These are phyloP conservation scores for Pseudanteris insignis DNA, from an alignment of 2,888 invertebrate genomes.

Conservation along the genomic window DNA sequence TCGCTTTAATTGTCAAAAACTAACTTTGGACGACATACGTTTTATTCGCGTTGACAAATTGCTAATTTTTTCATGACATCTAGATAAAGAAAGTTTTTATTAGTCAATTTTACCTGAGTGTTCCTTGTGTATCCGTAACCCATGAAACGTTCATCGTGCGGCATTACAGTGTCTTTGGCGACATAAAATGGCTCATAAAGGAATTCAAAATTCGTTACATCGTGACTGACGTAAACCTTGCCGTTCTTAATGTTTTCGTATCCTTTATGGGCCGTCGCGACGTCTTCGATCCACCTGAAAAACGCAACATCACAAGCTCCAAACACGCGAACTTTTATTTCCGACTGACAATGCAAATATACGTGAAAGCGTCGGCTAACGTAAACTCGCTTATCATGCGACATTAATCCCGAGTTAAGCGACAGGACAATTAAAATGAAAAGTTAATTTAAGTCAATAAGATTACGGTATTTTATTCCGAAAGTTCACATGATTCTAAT, in stretches of 20 bases:
- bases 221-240: conserved; percentile 81
- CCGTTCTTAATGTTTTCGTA: conserved; percentile 70
- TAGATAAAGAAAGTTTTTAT: too few relatives aligned
- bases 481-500: too few relatives aligned
- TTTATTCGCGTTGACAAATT: too few relatives aligned
- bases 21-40: too few relatives aligned
- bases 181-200: conserved; percentile 94
- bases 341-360: background rate
- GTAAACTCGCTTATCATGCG: too few relatives aligned
- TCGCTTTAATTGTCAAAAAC: too few relatives aligned
- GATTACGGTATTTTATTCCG: background rate
- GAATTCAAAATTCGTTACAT: conserved; percentile 80
- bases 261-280: conserved; percentile 66
- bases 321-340: too few relatives aligned
- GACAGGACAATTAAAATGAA: background rate
- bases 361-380: background rate
- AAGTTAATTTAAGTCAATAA: background rate
- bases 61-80: too few relatives aligned
- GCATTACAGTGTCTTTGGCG: conserved; percentile 81
- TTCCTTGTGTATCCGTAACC: conserved; percentile 94
- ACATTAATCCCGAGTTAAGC: background rate
- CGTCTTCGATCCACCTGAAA: conserved; percentile 62
- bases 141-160: conserved; percentile 88
- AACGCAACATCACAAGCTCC: conserved; percentile 10
- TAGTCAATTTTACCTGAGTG: conserved; percentile 81